Percentiles rank a stretch among this genome's conserved stretches.
phyloP scores from a whole-genome alignment of 2,113 vertebrate species.

The Bos javanicus region DNA sequence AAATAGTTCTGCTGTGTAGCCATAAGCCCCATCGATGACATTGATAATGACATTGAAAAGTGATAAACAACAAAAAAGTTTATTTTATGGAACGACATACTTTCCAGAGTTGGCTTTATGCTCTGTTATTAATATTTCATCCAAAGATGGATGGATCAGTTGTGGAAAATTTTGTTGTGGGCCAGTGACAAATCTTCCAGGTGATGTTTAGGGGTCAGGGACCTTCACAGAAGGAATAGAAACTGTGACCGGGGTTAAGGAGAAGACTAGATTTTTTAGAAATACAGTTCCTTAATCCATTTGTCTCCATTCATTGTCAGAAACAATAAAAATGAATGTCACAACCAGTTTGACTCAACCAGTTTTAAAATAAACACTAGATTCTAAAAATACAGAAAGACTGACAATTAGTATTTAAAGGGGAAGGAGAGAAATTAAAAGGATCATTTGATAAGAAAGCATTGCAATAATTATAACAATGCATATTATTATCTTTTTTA shows the following conservation, averaged over 20 bases:
- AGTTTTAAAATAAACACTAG: conserved; percentile 47
- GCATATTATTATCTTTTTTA: conserved; percentile 48
- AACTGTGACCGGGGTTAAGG: neutral
- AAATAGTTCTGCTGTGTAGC: neutral
- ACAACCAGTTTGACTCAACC: neutral
- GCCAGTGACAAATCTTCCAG: neutral
- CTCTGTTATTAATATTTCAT: conserved; percentile 35
- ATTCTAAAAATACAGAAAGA: conserved; percentile 52
- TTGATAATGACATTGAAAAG: conserved; percentile 26
- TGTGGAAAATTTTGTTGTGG: neutral
- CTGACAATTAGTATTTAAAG: neutral
- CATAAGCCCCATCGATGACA: neutral
- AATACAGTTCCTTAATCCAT: neutral
- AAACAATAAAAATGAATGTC: conserved; percentile 34
- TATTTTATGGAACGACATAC: neutral
- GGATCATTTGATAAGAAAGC: conserved; percentile 52
- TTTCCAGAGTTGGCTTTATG: neutral
- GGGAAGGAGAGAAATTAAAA: conserved; percentile 34
- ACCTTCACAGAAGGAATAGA: neutral
- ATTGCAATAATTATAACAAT: conserved; percentile 47
- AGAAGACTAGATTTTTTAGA: neutral
- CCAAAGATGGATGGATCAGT: neutral
- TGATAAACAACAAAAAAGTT: neutral
- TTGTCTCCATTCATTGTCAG: conserved; percentile 1
- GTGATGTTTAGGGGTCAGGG: neutral